Evolutionary conservation across 53 echinoderm and acorn worm species (phyloP).

Genomic region (Holothuria scabra): DNA sequence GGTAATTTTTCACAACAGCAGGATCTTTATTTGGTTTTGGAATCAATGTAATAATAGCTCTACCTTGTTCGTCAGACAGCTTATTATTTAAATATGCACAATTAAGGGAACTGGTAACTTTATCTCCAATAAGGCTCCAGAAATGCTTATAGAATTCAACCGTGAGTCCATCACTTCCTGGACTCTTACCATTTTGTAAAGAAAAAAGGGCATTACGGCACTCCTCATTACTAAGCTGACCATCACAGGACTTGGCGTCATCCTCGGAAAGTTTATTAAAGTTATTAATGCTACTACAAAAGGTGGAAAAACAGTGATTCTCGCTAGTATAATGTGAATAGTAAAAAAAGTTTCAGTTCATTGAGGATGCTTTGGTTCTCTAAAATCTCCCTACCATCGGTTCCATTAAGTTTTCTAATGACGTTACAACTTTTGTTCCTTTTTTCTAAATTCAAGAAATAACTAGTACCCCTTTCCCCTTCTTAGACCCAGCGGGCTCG

Average conservation of each 20-base stretch:
- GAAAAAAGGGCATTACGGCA: neutral
- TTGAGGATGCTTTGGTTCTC: neutral
- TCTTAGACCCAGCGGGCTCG: slow-evolving; percentile 35
- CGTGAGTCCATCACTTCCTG: neutral
- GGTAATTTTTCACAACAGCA: too few relatives aligned
- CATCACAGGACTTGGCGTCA: neutral
- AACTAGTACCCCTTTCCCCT: neutral
- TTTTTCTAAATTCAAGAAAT: slow-evolving; percentile 48
- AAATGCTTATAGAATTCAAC: slow-evolving; percentile 4
- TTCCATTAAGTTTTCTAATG: neutral
- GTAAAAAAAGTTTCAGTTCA: neutral
- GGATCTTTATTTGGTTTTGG: slow-evolving; percentile 10
- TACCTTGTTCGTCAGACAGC: neutral
- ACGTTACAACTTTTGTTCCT: neutral
- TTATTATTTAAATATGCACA: neutral
- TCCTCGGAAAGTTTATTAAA: neutral
- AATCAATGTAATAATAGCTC: too few relatives aligned
- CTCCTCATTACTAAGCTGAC: neutral
- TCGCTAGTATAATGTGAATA: slow-evolving; percentile 1
- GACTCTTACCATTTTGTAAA: slow-evolving; percentile 1
- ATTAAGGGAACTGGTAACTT: neutral
- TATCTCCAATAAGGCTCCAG: neutral
- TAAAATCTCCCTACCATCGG: neutral
- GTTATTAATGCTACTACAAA: too few relatives aligned
- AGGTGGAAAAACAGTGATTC: neutral